Base-by-base conservation (phyloP, 2,888 invertebrate genomes). In the Morpho helenor region DNA sequence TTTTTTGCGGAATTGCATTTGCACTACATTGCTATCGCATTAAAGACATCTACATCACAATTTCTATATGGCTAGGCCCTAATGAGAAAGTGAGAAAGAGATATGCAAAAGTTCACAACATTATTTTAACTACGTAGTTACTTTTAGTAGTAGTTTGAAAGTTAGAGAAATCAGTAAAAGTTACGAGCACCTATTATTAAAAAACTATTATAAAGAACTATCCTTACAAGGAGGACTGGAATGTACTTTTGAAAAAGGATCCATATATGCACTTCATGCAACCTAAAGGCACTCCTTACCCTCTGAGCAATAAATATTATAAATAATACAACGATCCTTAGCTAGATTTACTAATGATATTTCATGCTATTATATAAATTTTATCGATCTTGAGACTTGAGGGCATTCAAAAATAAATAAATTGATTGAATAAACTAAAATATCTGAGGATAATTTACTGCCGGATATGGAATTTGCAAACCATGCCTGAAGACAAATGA, bases 21-120 rank as follows among this genome's bases (percentile, higher is more conserved):
- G 49, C 48, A 54, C 59, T 61, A 58, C 54, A 42, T 56, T 41
- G 57, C 64, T 64, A 66, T 61, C 55, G 55, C 49, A 51, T 56
- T 81, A 80, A 87, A 88, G 87, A 87, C 88, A 85, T 87, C 80
- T 85, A 85, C 81, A 85, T 88, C 87, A 88, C 85, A 82, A 79
- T 78, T 72, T 69, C 82, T 84, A 84, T 68, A 69, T 73, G 82
- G 82, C 87, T 85, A 87, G 83, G 84, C 82, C 82, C 81, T 76
- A 76, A 67, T 68, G 66, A 79, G 71, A 76, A 23, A 49, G 73
- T 74, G 75, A 78, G 73, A 79, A 73, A 81, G 74, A 84, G 86
- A 87, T 87, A 87, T 87, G 87, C 84, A 82, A 82, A 79, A 81
- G 64, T 71, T 86, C 84, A 85, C 84, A 87, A 87, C 82, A 70